Evolutionary conservation across 2,113 vertebrate genomes (phyloP).

Genomic region (Empidonax alnorum): DNA sequence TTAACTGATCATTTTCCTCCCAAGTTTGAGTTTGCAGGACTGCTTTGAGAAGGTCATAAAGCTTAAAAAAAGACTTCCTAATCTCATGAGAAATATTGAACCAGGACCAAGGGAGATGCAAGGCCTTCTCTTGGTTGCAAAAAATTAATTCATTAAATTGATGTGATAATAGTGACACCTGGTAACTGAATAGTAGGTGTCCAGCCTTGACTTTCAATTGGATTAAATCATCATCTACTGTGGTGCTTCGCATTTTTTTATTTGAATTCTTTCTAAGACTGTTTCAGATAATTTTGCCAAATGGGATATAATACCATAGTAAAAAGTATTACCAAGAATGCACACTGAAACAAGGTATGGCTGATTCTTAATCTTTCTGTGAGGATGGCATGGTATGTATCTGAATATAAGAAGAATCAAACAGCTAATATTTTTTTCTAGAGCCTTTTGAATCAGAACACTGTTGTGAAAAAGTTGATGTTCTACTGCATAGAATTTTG

Average conservation of each 20-base stretch:
- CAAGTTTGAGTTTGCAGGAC: background rate
- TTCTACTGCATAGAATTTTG: conserved; percentile 11
- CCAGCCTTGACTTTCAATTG: background rate
- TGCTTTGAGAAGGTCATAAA: background rate
- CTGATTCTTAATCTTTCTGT: background rate
- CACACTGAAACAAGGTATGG: background rate
- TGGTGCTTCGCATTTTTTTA: background rate
- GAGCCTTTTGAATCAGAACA: background rate
- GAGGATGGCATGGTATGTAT: background rate
- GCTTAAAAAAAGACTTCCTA: background rate
- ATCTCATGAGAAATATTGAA: background rate
- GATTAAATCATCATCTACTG: background rate
- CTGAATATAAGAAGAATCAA: background rate
- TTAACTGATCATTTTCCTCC: background rate
- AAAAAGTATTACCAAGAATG: background rate
- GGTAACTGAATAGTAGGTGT: background rate
- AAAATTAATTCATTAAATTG: background rate
- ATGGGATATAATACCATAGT: background rate
- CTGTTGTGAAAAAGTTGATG: background rate
- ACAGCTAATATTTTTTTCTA: background rate
- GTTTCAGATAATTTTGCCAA: background rate
- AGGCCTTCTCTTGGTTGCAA: background rate
- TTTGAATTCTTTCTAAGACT: background rate
- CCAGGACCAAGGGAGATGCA: background rate
- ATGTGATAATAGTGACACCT: background rate